A percentile compares a stretch with the other conserved stretches of the same genome.
Conservation (phyloP, 2,797 vertebrate species). For the Anolis apletophallus region DNA sequence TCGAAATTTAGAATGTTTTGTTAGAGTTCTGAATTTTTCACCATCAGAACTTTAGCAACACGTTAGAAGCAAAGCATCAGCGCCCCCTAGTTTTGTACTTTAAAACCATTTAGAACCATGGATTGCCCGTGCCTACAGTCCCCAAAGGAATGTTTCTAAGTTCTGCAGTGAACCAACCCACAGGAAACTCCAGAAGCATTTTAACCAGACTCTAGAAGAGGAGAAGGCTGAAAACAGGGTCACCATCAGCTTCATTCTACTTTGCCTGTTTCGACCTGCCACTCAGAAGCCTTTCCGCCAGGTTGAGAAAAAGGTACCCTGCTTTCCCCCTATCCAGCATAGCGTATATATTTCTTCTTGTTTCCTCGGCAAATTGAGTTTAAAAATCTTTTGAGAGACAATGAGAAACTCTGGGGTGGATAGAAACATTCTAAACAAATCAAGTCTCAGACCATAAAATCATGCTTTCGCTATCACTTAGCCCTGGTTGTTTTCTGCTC, state of each 20-base stretch:
- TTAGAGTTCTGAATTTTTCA: too few relatives aligned
- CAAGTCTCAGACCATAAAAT: neutral
- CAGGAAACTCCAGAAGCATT: neutral
- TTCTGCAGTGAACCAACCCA: too few relatives aligned
- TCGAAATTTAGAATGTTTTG: too few relatives aligned
- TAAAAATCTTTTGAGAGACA: neutral
- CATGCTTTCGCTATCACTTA: neutral
- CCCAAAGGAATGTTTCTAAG: too few relatives aligned
- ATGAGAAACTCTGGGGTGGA: neutral
- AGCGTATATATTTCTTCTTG: neutral
- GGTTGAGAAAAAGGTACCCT: neutral
- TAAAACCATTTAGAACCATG: too few relatives aligned
- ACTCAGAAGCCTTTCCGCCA: neutral
- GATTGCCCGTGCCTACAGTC: too few relatives aligned
- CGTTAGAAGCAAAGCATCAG: too few relatives aligned
- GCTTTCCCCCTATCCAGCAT: neutral
- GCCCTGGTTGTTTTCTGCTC: neutral
- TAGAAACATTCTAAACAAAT: neutral
- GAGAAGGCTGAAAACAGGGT: neutral
- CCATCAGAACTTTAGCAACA: too few relatives aligned
- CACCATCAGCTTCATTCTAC: neutral
- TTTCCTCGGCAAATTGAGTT: neutral
- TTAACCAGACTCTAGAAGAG: neutral
- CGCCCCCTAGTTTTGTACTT: too few relatives aligned
- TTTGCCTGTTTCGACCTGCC: neutral